Evolutionary conservation across 2,113 vertebrate genomes (phyloP).

Genomic region (Lampris incognitus): DNA sequence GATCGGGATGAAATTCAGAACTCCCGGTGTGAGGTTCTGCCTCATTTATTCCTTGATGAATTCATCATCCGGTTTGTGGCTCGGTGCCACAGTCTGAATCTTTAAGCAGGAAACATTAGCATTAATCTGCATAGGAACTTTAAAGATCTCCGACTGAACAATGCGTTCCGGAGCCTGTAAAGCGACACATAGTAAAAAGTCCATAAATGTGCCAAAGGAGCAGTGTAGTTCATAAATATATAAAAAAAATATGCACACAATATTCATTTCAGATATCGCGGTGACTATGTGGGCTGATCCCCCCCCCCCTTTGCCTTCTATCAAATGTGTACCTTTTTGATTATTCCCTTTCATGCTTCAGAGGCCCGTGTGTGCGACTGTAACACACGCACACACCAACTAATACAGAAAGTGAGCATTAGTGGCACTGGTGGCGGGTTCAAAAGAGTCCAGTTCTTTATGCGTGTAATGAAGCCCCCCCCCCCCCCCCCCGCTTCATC

Average conservation of each 20-base stretch:
- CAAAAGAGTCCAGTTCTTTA: conserved; percentile 11
- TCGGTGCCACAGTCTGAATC: conserved; percentile 46
- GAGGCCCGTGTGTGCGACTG: not conserved
- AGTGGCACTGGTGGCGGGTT: conserved; percentile 36
- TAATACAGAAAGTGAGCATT: conserved; percentile 27
- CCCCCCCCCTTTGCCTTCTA: conserved; percentile 9
- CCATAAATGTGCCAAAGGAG: not conserved
- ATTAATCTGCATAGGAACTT: conserved; percentile 53
- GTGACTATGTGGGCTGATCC: not conserved
- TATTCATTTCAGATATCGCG: conserved; percentile 26
- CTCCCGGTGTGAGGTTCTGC: conserved; percentile 69
- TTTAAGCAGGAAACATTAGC: conserved; percentile 60
- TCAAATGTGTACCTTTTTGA: conserved; percentile 43
- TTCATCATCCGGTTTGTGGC: conserved; percentile 57
- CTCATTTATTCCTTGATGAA: conserved; percentile 66
- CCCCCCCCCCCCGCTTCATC: conserved; percentile 32
- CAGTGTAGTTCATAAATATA: conserved; percentile 1
- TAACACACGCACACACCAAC: conserved; percentile 31
- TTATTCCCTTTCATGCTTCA: conserved; percentile 44
- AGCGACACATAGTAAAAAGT: not conserved
- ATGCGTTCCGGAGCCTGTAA: not conserved
- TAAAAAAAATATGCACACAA: not conserved
- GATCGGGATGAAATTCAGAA: conserved; percentile 52
- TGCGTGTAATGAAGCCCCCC: conserved; percentile 49
- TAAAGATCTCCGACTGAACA: conserved; percentile 26